Evolutionary conservation across 2,113 vertebrate genomes (phyloP).

Genomic region (Gobiocypris rarus): DNA sequence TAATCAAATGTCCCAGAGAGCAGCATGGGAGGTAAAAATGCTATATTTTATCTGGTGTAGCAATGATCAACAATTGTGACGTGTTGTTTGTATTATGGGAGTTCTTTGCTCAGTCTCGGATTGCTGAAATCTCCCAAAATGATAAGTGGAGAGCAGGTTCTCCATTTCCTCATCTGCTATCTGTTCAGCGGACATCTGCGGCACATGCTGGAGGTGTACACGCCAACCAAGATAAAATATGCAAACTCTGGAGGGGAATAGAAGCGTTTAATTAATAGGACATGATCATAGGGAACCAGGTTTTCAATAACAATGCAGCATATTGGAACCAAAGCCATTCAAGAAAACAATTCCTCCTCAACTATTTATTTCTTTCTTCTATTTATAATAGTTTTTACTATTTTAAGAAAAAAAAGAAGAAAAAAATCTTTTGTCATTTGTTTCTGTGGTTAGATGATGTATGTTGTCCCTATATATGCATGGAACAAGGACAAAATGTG

Average conservation of each 20-base stretch:
- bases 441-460: neutral
- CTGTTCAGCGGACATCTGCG: constrained; percentile 7
- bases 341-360: neutral
- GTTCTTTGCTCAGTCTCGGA: neutral
- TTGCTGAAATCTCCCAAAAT: constrained; percentile 10
- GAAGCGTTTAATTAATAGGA: neutral
- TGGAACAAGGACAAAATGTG: neutral
- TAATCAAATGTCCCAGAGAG: constrained; percentile 29
- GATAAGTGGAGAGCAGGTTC: neutral
- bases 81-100: constrained; percentile 1
- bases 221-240: neutral
- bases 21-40: neutral
- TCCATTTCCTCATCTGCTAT: constrained; percentile 32
- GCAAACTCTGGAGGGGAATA: neutral
- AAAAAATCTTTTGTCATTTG: neutral
- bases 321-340: neutral
- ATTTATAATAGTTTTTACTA: neutral
- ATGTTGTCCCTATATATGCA: neutral
- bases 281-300: constrained; percentile 5
- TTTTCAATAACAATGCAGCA: neutral
- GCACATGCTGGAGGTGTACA: neutral
- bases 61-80: neutral
- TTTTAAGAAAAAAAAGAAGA: too few relatives aligned
- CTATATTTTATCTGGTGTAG: neutral
- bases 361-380: neutral